Evolutionary conservation across 2,113 vertebrate genomes (phyloP).

Genomic region (Panurus biarmicus): DNA sequence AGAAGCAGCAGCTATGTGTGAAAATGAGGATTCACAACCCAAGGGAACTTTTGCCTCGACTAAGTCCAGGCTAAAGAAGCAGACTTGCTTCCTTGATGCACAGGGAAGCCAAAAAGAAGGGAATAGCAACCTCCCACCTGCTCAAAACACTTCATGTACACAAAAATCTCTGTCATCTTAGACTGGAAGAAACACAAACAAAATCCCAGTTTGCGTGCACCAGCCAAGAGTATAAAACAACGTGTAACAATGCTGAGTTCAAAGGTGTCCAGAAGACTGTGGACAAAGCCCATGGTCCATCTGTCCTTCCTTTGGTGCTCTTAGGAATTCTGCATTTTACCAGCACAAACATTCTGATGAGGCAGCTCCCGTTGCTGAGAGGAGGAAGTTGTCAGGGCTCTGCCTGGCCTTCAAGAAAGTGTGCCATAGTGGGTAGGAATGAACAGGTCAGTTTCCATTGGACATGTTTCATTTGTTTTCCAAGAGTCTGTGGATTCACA

Average conservation of each 20-base stretch:
- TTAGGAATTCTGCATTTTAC: background rate
- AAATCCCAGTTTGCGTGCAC: background rate
- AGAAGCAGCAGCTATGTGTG: background rate
- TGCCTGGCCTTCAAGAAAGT: background rate
- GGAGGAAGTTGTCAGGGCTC: background rate
- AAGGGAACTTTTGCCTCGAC: background rate
- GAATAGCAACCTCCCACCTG: accelerated
- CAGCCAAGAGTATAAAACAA: background rate
- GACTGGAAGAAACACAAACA: background rate
- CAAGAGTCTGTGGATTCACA: background rate
- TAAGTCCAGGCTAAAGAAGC: background rate
- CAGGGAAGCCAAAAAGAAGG: background rate
- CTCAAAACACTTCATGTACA: background rate
- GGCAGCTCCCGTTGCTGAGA: accelerated
- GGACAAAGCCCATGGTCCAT: accelerated
- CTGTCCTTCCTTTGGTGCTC: background rate
- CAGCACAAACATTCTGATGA: background rate
- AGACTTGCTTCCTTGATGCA: background rate
- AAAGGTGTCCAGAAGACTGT: background rate
- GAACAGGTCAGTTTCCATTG: background rate
- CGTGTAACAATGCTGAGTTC: accelerated
- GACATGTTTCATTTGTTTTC: background rate
- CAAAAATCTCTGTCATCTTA: background rate
- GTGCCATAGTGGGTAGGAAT: background rate
- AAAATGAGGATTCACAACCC: background rate